Evolutionary conservation across 2,888 invertebrate genomes (phyloP), one percentile per base, ranked within the genome.

Genomic region (Eupsilia transversa): DNA sequence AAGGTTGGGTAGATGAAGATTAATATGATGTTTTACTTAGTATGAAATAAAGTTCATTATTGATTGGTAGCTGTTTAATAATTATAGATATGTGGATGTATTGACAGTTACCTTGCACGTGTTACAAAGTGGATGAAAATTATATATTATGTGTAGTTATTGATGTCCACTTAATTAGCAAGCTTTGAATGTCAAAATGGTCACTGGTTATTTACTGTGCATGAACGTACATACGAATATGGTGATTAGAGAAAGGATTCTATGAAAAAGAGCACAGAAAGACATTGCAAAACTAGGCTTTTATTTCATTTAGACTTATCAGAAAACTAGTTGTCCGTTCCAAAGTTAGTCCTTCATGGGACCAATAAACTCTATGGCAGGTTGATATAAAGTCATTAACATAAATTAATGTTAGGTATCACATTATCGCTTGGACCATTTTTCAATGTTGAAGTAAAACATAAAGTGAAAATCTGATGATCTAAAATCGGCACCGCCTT

Each of bases 1-100:
- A 56, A 57, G 74, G 61, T 35, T 56, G 27, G 7, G 9, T 27
- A 67, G 14, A 52, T 74, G 52, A 63, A 46, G 66, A 74, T 30
- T 67, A 52, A 74, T 57, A 64, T 14, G n/a, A 54, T 27, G 3
- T 14, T 33, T 70, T 33, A 63, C 6, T 0, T 7, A 5, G 9
- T 14, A 7, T 4, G 1, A 9, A 64, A 66, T 63, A 74, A 63
- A 30, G 56, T 52, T 30, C 2, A 43, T 52, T 57, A 43, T 74
- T 27, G 35, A 14, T 38, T 57, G 57, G 14, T 23, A 46, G 2
- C 7, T 27, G 14, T 63, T 74, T 4, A 9, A 14, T 63, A 61
- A 56, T 46, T 56, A 54, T 1, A 56, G 1, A 38, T 17, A 23
- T n/a, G 20, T 4, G 20, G 3, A 9, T 41, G n/a, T 27, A 41